These are phyloP conservation scores for Platycercus adscitus DNA, from an alignment of 2,113 vertebrate species.

Conservation along the genomic window DNA sequence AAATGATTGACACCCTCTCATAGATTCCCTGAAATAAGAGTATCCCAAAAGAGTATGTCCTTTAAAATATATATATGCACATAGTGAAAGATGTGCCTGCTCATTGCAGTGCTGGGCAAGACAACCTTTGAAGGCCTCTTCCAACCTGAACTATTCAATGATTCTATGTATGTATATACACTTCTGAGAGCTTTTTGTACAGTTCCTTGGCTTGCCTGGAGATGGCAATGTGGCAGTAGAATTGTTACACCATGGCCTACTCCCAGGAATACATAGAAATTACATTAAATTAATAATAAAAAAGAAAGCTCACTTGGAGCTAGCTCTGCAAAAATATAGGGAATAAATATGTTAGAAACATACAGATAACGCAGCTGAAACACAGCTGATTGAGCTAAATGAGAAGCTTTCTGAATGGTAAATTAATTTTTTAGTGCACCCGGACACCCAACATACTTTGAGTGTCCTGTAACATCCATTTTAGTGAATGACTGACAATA, in stretches of 20 bases:
- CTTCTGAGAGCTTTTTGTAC: neutral
- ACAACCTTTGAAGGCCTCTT: neutral
- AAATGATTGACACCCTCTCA: neutral
- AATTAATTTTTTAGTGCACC: slow-evolving; percentile 58
- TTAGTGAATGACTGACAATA: neutral
- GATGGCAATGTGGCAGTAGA: slow-evolving; percentile 52
- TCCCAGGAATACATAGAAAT: neutral
- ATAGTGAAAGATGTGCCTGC: neutral
- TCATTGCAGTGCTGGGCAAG: neutral
- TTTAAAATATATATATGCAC: neutral
- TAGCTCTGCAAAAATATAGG: neutral
- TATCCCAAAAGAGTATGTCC: neutral
- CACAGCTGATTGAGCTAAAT: slow-evolving; percentile 51
- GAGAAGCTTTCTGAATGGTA: slow-evolving; percentile 29
- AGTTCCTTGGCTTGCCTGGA: slow-evolving; percentile 12
- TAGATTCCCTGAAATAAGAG: neutral
- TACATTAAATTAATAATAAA: neutral
- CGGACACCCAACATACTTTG: neutral
- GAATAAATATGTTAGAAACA: slow-evolving; percentile 9
- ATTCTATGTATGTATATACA: accelerated
- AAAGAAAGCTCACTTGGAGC: neutral
- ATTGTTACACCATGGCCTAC: neutral
- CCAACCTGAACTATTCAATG: neutral
- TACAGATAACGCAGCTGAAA: slow-evolving; percentile 45
- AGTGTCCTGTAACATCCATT: neutral